phyloP scores from a whole-genome alignment of 2,113 vertebrate genomes.

The Tachuris rubrigastra region DNA sequence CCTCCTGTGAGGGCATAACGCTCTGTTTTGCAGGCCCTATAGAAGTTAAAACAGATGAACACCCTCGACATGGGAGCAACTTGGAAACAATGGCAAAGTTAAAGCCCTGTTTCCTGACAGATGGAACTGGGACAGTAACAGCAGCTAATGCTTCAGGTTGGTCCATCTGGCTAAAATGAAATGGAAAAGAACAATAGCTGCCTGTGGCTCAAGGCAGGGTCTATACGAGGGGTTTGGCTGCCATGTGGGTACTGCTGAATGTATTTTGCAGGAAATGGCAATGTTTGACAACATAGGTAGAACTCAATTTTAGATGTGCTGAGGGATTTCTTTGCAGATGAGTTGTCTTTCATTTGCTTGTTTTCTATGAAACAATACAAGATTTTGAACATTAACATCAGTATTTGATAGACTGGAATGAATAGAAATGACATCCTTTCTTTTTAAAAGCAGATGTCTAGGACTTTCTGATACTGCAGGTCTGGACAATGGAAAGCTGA shows the following conservation, averaged over 20 bases:
- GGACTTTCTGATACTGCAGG: neutral
- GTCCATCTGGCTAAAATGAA: neutral
- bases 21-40: slow-evolving; percentile 77
- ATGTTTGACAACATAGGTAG: neutral
- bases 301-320: neutral
- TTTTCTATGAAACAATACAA: neutral
- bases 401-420: neutral
- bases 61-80: slow-evolving; percentile 89
- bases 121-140: slow-evolving; percentile 89
- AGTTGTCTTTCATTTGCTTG: neutral
- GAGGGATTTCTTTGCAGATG: neutral
- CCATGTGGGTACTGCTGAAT: neutral
- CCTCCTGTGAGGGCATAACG: neutral
- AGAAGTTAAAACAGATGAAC: slow-evolving; percentile 89
- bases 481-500: neutral
- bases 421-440: neutral
- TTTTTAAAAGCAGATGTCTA: neutral
- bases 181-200: neutral
- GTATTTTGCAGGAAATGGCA: neutral
- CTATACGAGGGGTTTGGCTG: neutral
- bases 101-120: slow-evolving; percentile 88
- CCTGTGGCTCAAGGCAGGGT: neutral
- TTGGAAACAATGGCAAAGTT: slow-evolving; percentile 85
- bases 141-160: slow-evolving; percentile 93
- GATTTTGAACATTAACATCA: neutral